Evolutionary conservation across 2,888 invertebrate genomes (phyloP).

Genomic region (Drosophila greeni): DNA sequence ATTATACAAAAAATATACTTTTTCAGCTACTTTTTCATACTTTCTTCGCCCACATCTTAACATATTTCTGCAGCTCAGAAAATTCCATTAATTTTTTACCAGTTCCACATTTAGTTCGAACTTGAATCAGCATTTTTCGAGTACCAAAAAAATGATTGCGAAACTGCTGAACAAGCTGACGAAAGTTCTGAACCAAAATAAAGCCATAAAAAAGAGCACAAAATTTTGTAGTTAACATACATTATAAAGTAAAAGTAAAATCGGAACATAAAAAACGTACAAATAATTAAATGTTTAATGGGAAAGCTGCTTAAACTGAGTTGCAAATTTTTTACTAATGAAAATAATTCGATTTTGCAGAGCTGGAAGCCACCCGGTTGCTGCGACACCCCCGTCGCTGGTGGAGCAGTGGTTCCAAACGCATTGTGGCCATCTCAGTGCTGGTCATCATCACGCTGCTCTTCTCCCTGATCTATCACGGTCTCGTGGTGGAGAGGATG

Average conservation of each 20-base stretch:
- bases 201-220: constrained; percentile 19
- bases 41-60: constrained; percentile 18
- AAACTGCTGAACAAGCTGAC: constrained; percentile 40
- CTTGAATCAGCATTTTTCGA: constrained; percentile 54
- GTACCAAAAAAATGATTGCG: constrained; percentile 49
- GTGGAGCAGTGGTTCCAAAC: constrained; percentile 44
- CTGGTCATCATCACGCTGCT: constrained; percentile 62
- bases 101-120: constrained; percentile 21
- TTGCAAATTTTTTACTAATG: not conserved
- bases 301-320: not conserved
- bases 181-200: constrained; percentile 47
- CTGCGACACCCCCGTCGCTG: constrained; percentile 54
- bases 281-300: constrained; percentile 2
- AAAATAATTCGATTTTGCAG: constrained; percentile 31
- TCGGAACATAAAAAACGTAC: not conserved
- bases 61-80: constrained; percentile 7
- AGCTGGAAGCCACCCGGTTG: constrained; percentile 56
- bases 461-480: constrained; percentile 70
- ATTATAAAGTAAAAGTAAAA: constrained; percentile 24
- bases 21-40: not conserved
- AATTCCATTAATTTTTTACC: constrained; percentile 14
- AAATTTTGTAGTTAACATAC: constrained; percentile 32
- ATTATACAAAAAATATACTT: not conserved
- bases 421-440: constrained; percentile 57
- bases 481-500: constrained; percentile 67